Conservation (phyloP, 1,140 invertebrate genomes). For the Anoplolepis gracilipes region DNA sequence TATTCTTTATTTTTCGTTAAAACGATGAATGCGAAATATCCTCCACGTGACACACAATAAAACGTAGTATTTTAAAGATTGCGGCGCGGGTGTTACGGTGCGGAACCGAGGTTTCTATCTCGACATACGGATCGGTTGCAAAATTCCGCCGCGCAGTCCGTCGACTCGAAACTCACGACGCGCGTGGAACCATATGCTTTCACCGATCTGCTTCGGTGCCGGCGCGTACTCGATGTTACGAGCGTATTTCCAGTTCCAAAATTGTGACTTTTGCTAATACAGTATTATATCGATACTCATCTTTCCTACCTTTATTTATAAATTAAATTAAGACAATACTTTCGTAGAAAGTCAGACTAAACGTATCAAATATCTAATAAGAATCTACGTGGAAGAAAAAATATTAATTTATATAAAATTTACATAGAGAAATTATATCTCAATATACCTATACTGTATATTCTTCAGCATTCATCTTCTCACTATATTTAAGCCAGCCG, state of each 20-base stretch:
- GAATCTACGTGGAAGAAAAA: not conserved
- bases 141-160: conserved; percentile 54
- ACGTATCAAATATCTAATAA: not conserved
- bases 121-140: conserved; percentile 60
- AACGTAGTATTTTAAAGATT: conserved; percentile 2
- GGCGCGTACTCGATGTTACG: conserved; percentile 15
- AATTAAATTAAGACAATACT: not conserved
- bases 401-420: not conserved
- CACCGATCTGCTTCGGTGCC: conserved; percentile 50
- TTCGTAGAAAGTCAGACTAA: not conserved
- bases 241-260: conserved; percentile 35
- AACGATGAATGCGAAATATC: not conserved
- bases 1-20: not conserved
- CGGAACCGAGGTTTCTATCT: conserved; percentile 49
- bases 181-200: conserved; percentile 47
- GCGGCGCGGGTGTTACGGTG: conserved; percentile 8
- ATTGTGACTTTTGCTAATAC: not conserved
- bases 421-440: not conserved
- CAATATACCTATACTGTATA: not conserved
- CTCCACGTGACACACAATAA: not conserved
- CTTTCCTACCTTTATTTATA: not conserved
- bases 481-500: not conserved
- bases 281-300: not conserved
- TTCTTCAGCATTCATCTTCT: not conserved
- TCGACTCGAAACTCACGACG: conserved; percentile 49